Evolutionary conservation across 2,888 invertebrate genomes (phyloP), one percentile per base, ranked within the genome.

Genomic region (Chesias legatella): DNA sequence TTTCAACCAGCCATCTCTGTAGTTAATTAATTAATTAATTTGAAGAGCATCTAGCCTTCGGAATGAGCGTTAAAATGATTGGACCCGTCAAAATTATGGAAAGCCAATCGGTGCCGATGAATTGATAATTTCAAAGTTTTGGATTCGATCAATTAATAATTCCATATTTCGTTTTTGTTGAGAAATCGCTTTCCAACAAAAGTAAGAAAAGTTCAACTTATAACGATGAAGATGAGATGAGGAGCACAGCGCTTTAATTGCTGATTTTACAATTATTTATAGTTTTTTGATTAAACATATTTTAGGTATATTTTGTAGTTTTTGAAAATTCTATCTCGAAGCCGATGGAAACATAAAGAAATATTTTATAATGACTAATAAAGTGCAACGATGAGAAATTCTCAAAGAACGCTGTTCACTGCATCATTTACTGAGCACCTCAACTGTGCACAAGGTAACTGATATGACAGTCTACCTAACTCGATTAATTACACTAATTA

Each of bases 21-120:
- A 80, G 74, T 79, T 83, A 80, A 81, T 83, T 81, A 81, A 80
- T 83, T 80, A 81, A 80, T 82, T 78, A 79, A 79, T 78, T 75
- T 74, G 59, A 67, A 67, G 67, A 65, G 70, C 66, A 74, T 67
- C 71, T 64, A 67, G 60, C 64, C 53, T 70, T 67, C 58, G 62
- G 63, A 70, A 69, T 66, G 69, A 67, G 67, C 72, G 75, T 72
- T 77, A 67, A 77, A 79, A 79, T 83, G 80, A 83, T 81, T 81
- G 74, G 71, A 79, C 73, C 77, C 75, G 74, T 79, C 79, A 78
- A 78, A 80, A 78, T 78, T 78, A 75, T 79, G 69, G 77, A 69
- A 78, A 75, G 75, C 73, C 78, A 78, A 75, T 79, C 73, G 72
- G 21, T 62, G 67, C 63, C 46, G 51, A 56, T 62, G 67, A 68